Evolutionary conservation across 2,113 vertebrate genomes (phyloP).

Genomic region (Ageneiosus marmoratus): DNA sequence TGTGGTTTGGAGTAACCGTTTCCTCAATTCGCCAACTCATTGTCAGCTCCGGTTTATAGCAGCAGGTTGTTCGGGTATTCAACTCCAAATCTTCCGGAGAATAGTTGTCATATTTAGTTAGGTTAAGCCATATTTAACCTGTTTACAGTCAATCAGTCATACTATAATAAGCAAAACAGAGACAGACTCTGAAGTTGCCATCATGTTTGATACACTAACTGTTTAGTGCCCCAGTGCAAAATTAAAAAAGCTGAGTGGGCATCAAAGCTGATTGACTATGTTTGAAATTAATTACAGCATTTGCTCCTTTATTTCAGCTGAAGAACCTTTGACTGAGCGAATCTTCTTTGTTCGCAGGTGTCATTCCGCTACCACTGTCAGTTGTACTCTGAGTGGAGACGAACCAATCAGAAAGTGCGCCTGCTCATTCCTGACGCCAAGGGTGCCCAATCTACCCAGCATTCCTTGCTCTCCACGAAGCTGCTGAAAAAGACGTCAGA

Average conservation of each 20-base stretch:
- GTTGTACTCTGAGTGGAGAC: constrained; percentile 93
- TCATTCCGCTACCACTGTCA: constrained; percentile 98
- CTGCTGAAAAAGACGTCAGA: constrained; percentile 81
- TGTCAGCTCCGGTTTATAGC: not conserved
- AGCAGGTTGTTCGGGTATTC: not conserved
- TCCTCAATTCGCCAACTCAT: not conserved
- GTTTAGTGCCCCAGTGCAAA: not conserved
- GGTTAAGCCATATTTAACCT: not conserved
- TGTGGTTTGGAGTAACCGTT: not conserved
- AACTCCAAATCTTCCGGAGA: not conserved
- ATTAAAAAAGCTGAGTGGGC: not conserved
- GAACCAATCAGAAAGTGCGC: constrained; percentile 91
- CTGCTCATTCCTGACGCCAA: constrained; percentile 81
- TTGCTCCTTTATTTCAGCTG: not conserved
- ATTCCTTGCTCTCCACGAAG: constrained; percentile 82
- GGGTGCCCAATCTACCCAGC: constrained; percentile 75
- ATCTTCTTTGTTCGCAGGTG: constrained; percentile 72
- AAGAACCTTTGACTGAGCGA: constrained; percentile 5
- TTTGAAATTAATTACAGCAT: not conserved
- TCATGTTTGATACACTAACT: not conserved
- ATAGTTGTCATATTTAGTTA: not conserved
- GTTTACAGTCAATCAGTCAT: not conserved
- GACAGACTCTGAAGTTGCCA: not conserved
- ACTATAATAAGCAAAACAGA: not conserved
- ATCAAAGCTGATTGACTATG: not conserved